Conservation (phyloP, 1,140 invertebrate species). For the Colletes gigas region DNA sequence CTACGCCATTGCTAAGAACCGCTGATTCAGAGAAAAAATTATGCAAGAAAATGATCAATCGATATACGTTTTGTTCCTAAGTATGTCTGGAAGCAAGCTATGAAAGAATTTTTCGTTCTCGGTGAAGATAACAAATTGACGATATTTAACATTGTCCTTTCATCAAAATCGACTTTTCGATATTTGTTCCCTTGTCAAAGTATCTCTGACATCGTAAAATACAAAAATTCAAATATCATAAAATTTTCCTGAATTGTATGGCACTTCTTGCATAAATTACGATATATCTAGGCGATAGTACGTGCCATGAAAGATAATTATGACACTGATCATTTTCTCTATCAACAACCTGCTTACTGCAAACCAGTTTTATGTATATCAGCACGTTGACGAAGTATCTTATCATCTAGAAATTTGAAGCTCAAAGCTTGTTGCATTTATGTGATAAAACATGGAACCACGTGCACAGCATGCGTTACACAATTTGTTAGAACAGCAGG, state of each 20-base stretch:
- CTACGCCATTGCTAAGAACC: too few species aligned
- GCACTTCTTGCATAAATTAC: neutral
- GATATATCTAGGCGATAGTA: neutral
- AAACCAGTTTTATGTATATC: conserved; percentile 1
- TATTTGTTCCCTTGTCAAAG: too few species aligned
- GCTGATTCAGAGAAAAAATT: too few species aligned
- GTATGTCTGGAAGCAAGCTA: too few species aligned
- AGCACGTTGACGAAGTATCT: neutral
- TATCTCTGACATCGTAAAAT: too few species aligned
- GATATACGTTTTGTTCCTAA: too few species aligned
- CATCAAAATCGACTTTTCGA: too few species aligned
- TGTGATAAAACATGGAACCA: conserved; percentile 5
- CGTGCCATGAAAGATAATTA: neutral
- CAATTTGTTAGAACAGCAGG: neutral
- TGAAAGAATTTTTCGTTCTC: too few species aligned
- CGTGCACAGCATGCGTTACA: conserved; percentile 1
- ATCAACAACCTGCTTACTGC: neutral
- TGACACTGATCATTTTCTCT: neutral
- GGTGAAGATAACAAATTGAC: too few species aligned
- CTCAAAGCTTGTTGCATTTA: neutral
- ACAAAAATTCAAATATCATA: neutral
- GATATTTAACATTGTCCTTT: too few species aligned
- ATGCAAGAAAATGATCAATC: too few species aligned
- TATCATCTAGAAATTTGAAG: conserved; percentile 26
- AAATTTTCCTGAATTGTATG: neutral